These are phyloP conservation scores for Enhydra lutris DNA, from an alignment of 2,113 vertebrate genomes.

Conservation along the genomic window DNA sequence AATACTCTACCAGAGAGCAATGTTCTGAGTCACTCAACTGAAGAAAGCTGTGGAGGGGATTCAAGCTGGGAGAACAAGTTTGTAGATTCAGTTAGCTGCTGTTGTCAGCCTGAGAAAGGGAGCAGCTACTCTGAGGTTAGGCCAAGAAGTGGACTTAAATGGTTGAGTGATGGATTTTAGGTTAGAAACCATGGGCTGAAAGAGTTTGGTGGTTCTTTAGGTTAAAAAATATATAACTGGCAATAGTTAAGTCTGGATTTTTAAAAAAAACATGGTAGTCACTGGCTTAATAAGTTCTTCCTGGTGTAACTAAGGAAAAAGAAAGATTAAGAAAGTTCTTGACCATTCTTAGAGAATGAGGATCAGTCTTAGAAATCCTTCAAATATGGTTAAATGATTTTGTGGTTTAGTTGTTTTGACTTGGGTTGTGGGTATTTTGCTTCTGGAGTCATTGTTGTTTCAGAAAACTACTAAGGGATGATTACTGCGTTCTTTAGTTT, in stretches of 20 bases:
- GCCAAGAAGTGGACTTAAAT: not conserved
- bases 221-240: not conserved
- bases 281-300: not conserved
- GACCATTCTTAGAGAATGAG: not conserved
- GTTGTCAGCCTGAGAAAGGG: not conserved
- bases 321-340: not conserved
- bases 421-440: not conserved
- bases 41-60: not conserved
- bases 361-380: not conserved
- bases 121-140: not conserved
- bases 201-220: not conserved
- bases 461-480: not conserved
- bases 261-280: not conserved
- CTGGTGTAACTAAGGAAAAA: not conserved
- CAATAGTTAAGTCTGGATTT: not conserved
- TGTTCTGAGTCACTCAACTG: constrained; percentile 34
- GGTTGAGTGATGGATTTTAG: not conserved
- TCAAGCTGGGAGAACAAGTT: not conserved
- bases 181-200: not conserved
- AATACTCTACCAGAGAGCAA: constrained; percentile 33
- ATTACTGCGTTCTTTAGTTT: not conserved
- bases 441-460: constrained; percentile 36
- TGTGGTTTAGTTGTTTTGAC: constrained; percentile 21
- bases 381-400: not conserved
- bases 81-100: not conserved